Percentiles rank a stretch among this genome's conserved stretches.
These are phyloP conservation scores for Hermaeophaga mercurialis DNA, from an alignment of 2,888 invertebrate species.

Conservation along the genomic window DNA sequence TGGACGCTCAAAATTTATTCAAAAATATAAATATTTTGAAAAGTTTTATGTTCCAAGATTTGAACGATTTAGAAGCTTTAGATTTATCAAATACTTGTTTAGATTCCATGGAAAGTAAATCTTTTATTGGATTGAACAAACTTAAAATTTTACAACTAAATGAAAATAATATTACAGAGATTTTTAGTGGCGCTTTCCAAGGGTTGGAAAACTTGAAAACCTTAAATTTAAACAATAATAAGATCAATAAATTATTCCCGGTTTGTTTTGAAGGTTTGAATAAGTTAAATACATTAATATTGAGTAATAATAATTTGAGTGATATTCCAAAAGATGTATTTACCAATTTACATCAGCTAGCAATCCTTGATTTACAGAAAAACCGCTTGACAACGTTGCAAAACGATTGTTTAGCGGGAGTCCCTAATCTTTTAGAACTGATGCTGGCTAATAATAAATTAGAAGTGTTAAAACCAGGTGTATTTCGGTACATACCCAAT, in stretches of 20 bases:
- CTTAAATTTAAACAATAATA: constrained; percentile 11
- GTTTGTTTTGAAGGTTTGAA: constrained; percentile 3
- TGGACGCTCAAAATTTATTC: constrained; percentile 18
- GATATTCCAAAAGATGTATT: not conserved
- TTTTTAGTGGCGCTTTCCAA: constrained; percentile 2
- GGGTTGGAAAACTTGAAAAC: not conserved
- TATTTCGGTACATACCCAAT: constrained; percentile 2
- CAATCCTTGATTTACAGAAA: constrained; percentile 2
- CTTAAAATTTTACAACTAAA: constrained; percentile 8
- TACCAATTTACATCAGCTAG: not conserved
- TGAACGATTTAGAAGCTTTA: not conserved
- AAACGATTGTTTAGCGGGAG: constrained; percentile 4
- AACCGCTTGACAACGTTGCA: constrained; percentile 4
- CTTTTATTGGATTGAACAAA: constrained; percentile 12
- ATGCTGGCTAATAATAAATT: constrained; percentile 5
- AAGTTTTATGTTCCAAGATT: constrained; percentile 6
- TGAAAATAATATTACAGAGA: not conserved
- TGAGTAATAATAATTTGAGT: not conserved
- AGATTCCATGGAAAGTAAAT: constrained; percentile 1
- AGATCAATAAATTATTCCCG: not conserved
- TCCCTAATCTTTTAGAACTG: not conserved
- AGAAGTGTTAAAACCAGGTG: not conserved
- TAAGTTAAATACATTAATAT: constrained; percentile 5
- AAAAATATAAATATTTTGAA: constrained; percentile 4
- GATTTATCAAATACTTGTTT: constrained; percentile 8